phyloP scores from a whole-genome alignment of 2,113 vertebrate species.

The Trichomycterus rosablanca region DNA sequence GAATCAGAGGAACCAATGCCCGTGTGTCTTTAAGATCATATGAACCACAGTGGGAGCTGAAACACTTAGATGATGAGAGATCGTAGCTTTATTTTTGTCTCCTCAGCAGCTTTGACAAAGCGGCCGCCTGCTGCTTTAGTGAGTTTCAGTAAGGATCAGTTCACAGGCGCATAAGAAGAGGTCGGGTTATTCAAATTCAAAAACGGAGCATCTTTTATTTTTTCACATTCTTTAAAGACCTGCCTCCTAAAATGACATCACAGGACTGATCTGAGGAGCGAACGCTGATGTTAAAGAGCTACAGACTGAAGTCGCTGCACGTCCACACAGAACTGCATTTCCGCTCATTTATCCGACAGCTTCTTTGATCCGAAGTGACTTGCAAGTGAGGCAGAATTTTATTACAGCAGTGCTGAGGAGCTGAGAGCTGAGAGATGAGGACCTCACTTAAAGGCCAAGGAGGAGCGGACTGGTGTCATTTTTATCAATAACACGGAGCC shows the following conservation, averaged over 20 bases:
- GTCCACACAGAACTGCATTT: slow-evolving; percentile 8
- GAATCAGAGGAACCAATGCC: too few species aligned
- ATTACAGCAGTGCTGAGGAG: background rate
- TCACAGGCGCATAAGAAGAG: slow-evolving; percentile 51
- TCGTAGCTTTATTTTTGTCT: slow-evolving; percentile 55
- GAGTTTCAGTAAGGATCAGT: slow-evolving; percentile 64
- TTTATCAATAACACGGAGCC: too few species aligned
- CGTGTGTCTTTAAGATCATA: slow-evolving; percentile 42
- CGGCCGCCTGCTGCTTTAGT: slow-evolving; percentile 45
- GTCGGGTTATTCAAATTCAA: slow-evolving; percentile 61
- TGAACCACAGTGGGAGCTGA: slow-evolving; percentile 41
- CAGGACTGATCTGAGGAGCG: slow-evolving; percentile 56
- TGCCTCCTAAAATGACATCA: slow-evolving; percentile 50
- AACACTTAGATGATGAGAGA: slow-evolving; percentile 53
- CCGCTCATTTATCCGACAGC: slow-evolving; percentile 19
- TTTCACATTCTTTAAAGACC: slow-evolving; percentile 11
- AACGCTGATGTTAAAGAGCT: slow-evolving; percentile 45
- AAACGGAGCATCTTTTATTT: slow-evolving; percentile 30
- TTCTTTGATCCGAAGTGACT: slow-evolving; percentile 11
- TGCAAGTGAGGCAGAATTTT: background rate
- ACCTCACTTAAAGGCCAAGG: background rate
- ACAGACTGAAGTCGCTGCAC: slow-evolving; percentile 37
- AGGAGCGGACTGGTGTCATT: background rate
- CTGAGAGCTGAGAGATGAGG: background rate
- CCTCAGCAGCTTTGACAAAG: slow-evolving; percentile 62